A percentile compares a stretch with the other conserved stretches of the same genome.
Evolutionary conservation across 2,797 vertebrate species (phyloP).

Genomic region (Diglossa cyanea): DNA sequence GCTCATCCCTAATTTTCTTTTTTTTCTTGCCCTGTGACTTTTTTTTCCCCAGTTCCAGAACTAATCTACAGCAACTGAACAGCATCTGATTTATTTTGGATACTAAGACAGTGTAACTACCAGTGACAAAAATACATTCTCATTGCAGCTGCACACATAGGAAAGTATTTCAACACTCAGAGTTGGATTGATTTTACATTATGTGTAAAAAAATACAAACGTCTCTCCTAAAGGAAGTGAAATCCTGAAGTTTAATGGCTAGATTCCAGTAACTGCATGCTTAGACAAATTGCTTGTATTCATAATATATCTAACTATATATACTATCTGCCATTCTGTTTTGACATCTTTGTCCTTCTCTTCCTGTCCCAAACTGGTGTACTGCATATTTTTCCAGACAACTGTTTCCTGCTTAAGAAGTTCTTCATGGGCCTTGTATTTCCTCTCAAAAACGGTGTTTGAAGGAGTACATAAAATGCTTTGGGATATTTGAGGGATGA

Average conservation of each 20-base stretch:
- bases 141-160: background rate
- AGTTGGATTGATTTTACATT: background rate
- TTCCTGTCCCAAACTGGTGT: background rate
- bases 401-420: background rate
- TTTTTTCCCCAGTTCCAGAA: background rate
- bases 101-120: background rate
- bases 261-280: background rate
- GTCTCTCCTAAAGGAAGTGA: background rate
- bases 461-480: background rate
- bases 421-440: background rate
- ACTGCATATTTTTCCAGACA: background rate
- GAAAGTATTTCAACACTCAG: background rate
- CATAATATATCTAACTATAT: background rate
- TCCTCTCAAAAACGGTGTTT: background rate
- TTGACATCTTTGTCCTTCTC: background rate
- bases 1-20: background rate
- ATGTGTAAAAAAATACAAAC: background rate
- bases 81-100: background rate
- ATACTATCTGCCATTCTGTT: background rate
- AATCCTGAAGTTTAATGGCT: background rate
- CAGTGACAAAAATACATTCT: background rate
- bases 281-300: background rate
- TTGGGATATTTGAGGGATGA: background rate
- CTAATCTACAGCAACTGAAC: background rate
- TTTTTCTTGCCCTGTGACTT: background rate